Base-by-base conservation (phyloP, 1,140 invertebrate genomes). In the Ephestia elutella region DNA sequence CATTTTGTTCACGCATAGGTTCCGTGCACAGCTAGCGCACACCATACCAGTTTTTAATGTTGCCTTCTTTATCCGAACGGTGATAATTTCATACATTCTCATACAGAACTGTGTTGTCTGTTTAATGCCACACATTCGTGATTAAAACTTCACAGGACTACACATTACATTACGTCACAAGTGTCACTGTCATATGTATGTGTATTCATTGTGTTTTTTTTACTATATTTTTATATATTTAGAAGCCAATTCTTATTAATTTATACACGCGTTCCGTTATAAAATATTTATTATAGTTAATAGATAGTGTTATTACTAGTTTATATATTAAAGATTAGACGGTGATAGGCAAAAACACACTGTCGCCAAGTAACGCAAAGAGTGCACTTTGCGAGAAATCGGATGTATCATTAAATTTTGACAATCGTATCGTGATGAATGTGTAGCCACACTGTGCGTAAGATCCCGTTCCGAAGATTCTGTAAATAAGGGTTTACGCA, bases 1-100 rank as follows among this genome's bases (percentile, higher is more conserved):
- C 67, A 72, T 71, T 49, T 32, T 32, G 30, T 58, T 62, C 68
- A 70, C 68, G 64, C 69, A 62, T 68, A 65, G 61, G 69, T 68
- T 44, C 49, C 54, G 57, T 62, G 66, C 74, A 73, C 71, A 77
- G 71, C 74, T 74, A 77, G 69, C 59, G 63, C 63, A 57, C 65
- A 68, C 2, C 21, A n/a, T 66, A 54, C 18, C 50, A 25, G 4
- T 20, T 50, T 10, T 25, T 10, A 21, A 21, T 25, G 50, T 53
- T 53, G 13, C 19, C 20, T 50, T 50, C 15, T 18, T 18, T 3
- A 21, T 50, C n/a, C 18, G 20, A 20, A 20, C 50, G 50, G 50
- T 53, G 50, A 25, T 50, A 13, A 21, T 11, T 20, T 53, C 50
- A 53, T 53, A 44, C 38, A 44, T 44, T 38, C 11, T 11, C 50